Percentiles rank a stretch among this genome's conserved stretches.
These are phyloP conservation scores for Holocentrus rufus DNA, from an alignment of 2,797 vertebrate species.

Conservation along the genomic window DNA sequence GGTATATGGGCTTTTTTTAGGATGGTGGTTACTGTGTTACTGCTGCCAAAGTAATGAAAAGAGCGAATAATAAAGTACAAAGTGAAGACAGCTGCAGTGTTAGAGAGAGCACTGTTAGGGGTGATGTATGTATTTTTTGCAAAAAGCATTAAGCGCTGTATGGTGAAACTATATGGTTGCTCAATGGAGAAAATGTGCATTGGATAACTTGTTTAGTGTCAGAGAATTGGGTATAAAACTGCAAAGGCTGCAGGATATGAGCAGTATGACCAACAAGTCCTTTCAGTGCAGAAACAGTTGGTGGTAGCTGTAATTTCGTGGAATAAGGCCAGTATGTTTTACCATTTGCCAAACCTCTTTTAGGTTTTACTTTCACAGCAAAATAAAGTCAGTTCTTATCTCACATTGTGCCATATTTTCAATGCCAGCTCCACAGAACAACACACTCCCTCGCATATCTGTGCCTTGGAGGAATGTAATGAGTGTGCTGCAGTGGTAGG, in stretches of 20 bases:
- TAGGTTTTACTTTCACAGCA: not conserved
- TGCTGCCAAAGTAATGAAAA: conserved; percentile 72
- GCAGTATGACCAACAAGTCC: no score
- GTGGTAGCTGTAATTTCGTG: not conserved
- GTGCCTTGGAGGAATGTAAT: conserved; percentile 72
- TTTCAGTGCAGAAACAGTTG: not conserved
- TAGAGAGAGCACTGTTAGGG: conserved; percentile 33
- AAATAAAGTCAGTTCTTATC: conserved; percentile 15
- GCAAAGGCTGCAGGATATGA: not conserved
- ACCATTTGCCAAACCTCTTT: not conserved
- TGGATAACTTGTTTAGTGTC: not conserved
- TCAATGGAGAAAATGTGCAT: not conserved
- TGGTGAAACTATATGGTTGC: not conserved
- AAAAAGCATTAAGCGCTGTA: conserved; percentile 4
- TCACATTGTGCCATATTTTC: conserved; percentile 6
- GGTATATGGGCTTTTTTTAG: conserved; percentile 66
- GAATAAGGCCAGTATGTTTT: not conserved
- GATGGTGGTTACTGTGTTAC: conserved; percentile 63
- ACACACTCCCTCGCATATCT: conserved; percentile 56
- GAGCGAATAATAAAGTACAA: conserved; percentile 65
- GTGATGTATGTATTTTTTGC: conserved; percentile 24
- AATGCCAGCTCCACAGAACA: conserved; percentile 39
- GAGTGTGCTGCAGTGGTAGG: conserved; percentile 61
- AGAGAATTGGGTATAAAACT: not conserved
- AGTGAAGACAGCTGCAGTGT: conserved; percentile 75